These are phyloP conservation scores for Octomys mimax DNA, from an alignment of 2,797 vertebrate genomes.

Conservation along the genomic window DNA sequence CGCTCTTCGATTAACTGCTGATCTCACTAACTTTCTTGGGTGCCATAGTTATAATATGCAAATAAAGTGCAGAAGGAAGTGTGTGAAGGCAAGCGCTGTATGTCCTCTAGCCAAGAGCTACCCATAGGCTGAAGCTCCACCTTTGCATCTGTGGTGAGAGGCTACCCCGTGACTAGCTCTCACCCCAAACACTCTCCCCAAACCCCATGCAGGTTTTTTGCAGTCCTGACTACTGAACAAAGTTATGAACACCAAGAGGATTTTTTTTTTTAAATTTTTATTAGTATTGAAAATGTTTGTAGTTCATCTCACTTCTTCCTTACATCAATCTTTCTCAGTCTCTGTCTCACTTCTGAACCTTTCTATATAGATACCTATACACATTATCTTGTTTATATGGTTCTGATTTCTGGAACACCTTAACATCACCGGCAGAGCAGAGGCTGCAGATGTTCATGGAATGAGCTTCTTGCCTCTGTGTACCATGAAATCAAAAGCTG, in stretches of 20 bases:
- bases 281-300: too few species aligned
- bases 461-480: background rate
- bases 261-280: too few species aligned
- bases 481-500: background rate
- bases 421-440: background rate
- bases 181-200: too few species aligned
- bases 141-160: background rate
- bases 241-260: background rate
- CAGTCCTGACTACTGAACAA: background rate
- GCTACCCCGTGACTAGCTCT: background rate
- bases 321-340: too few species aligned
- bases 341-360: too few species aligned
- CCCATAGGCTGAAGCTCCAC: background rate
- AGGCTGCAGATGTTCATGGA: accelerated
- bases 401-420: background rate
- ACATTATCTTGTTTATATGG: background rate
- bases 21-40: background rate
- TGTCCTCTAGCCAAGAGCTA: background rate
- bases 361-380: too few species aligned
- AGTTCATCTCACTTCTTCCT: too few species aligned
- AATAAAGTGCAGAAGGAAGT: background rate
- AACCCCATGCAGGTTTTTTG: background rate
- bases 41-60: background rate
- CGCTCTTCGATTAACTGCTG: background rate
- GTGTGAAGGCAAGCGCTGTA: background rate